Evolutionary conservation across 35 echinoderm and acorn worm genomes (phyloP).

Genomic region (Ophiothrix spiculata): DNA sequence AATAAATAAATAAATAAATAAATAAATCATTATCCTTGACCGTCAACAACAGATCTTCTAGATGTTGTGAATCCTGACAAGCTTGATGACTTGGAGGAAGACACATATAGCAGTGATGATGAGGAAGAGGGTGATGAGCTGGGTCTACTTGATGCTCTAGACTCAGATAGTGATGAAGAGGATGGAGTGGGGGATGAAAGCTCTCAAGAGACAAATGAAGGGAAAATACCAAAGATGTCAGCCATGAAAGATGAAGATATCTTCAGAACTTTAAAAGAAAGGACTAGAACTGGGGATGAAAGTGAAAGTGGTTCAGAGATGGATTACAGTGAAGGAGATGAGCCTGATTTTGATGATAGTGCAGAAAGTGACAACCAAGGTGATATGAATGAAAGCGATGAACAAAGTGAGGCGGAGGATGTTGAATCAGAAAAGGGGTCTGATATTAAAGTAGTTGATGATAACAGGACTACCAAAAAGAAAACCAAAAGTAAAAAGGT

Average conservation of each 20-base stretch:
- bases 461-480: not conserved
- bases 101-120: constrained; percentile 1
- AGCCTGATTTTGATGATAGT: not conserved
- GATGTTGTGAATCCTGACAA: constrained; percentile 78
- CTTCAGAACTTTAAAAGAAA: not conserved
- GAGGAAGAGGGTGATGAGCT: constrained; percentile 24
- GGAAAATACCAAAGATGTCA: constrained; percentile 1
- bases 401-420: constrained; percentile 36
- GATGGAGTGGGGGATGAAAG: not conserved
- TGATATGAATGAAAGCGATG: not conserved
- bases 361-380: constrained; percentile 29
- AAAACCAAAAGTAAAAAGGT: not conserved
- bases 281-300: not conserved
- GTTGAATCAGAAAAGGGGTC: not conserved
- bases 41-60: constrained; percentile 56
- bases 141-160: not conserved
- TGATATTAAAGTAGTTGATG: not conserved
- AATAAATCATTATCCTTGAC: not conserved
- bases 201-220: not conserved
- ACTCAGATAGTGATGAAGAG: constrained; percentile 3
- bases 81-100: constrained; percentile 19
- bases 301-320: not conserved
- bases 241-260: not conserved
- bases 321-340: not conserved
- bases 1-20: not conserved